Percentiles rank a stretch among this genome's conserved stretches.
Evolutionary conservation across 2,888 invertebrate species (phyloP).

Genomic region (Parapristionchus giblindavisi): DNA sequence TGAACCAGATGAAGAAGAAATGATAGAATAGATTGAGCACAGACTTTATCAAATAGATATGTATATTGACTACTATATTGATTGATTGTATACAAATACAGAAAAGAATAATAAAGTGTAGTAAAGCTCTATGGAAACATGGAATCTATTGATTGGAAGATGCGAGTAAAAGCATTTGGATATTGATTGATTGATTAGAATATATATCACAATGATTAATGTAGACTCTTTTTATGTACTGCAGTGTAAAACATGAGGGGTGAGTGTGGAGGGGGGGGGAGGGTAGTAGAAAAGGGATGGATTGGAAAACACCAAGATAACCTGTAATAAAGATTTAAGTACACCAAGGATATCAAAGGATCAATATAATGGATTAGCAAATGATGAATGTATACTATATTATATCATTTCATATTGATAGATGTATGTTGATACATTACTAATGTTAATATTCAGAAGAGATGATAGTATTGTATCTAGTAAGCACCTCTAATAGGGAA

Average conservation of each 20-base stretch:
- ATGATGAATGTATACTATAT: background rate
- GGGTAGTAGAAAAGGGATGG: background rate
- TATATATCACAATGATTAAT: no score
- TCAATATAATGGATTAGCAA: no score
- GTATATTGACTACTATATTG: no score
- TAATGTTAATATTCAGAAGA: background rate
- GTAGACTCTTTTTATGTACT: constrained; percentile 5
- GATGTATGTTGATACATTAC: background rate
- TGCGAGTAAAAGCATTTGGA: no score
- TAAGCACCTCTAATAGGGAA: constrained; percentile 16
- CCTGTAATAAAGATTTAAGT: constrained; percentile 18
- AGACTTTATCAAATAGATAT: constrained; percentile 8
- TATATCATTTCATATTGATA: background rate
- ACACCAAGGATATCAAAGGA: constrained; percentile 10
- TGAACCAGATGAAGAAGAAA: background rate
- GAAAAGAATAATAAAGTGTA: constrained; percentile 21
- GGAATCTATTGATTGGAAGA: constrained; percentile 8
- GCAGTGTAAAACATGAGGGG: constrained; percentile 2
- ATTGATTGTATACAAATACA: no score
- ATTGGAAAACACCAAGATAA: constrained; percentile 4
- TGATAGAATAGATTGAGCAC: background rate
- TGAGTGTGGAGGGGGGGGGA: background rate
- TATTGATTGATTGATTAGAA: no score
- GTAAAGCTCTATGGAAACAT: constrained; percentile 33
- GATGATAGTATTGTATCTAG: background rate